Evolutionary conservation across 35 echinoderm and acorn worm genomes (phyloP).

Genomic region (Apostichopus californicus): DNA sequence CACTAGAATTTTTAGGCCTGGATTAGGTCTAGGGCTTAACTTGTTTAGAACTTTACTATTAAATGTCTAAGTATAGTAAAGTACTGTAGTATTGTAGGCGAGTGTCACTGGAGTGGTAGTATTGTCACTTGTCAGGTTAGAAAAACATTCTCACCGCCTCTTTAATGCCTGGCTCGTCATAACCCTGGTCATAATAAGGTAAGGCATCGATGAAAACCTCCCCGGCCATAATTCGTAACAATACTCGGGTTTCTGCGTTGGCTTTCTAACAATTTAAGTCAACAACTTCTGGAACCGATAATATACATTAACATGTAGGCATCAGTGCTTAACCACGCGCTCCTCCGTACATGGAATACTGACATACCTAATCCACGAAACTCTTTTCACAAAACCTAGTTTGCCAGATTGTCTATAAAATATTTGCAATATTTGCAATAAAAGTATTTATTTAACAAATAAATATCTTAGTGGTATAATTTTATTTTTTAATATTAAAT

Average conservation of each 20-base stretch:
- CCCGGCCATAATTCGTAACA: conserved; percentile 65
- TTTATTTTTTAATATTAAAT: no score
- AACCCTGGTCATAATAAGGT: conserved; percentile 91
- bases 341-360: not conserved
- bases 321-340: no score
- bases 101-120: not conserved
- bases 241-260: no score
- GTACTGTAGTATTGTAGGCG: not conserved
- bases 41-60: not conserved
- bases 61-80: no score
- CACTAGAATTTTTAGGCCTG: no score
- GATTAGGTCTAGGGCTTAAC: no score
- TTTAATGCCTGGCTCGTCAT: conserved; percentile 90
- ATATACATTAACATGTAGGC: no score
- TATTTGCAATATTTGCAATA: no score
- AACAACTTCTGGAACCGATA: no score
- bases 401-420: not conserved
- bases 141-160: conserved; percentile 68
- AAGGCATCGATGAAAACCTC: conserved; percentile 92
- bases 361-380: conserved; percentile 8
- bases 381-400: not conserved
- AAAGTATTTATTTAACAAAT: no score
- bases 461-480: no score
- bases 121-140: not conserved
- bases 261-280: no score